Conservation (phyloP, 2,797 vertebrate genomes). For the Choloepus didactylus region DNA sequence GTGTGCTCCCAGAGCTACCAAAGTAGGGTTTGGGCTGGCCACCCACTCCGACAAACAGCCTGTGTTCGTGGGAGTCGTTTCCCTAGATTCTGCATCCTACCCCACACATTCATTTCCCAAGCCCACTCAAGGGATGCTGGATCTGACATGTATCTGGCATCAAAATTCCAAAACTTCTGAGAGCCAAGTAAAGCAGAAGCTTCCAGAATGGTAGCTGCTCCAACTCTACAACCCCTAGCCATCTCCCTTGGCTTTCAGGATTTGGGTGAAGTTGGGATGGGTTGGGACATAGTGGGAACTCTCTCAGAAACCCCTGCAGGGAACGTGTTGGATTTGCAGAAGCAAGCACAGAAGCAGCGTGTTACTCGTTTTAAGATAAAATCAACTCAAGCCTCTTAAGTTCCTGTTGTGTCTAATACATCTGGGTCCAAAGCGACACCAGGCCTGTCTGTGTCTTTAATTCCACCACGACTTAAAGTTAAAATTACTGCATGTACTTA, state of each 20-base stretch:
- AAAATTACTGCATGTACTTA: conserved; percentile 63
- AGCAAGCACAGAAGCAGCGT: neutral
- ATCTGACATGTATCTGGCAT: neutral
- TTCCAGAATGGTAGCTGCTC: fast-evolving
- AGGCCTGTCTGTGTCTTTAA: conserved; percentile 69
- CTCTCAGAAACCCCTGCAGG: neutral
- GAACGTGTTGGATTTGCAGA: neutral
- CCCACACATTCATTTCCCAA: neutral
- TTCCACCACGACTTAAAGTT: conserved; percentile 72
- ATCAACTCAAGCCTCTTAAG: conserved; percentile 79
- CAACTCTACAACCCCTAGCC: neutral
- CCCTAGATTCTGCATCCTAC: neutral
- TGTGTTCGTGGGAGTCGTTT: fast-evolving
- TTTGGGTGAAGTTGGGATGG: no score
- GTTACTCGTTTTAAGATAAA: conserved; percentile 81
- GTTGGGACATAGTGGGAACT: neutral
- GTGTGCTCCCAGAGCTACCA: fast-evolving
- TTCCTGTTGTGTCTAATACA: conserved; percentile 74
- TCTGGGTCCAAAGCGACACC: conserved; percentile 62
- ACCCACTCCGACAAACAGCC: neutral
- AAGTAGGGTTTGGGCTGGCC: neutral
- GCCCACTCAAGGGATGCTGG: neutral
- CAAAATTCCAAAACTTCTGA: neutral
- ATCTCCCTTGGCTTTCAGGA: neutral
- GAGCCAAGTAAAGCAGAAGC: neutral